Conservation (phyloP, 2,888 invertebrate genomes). For the Periphyllus acericola region DNA sequence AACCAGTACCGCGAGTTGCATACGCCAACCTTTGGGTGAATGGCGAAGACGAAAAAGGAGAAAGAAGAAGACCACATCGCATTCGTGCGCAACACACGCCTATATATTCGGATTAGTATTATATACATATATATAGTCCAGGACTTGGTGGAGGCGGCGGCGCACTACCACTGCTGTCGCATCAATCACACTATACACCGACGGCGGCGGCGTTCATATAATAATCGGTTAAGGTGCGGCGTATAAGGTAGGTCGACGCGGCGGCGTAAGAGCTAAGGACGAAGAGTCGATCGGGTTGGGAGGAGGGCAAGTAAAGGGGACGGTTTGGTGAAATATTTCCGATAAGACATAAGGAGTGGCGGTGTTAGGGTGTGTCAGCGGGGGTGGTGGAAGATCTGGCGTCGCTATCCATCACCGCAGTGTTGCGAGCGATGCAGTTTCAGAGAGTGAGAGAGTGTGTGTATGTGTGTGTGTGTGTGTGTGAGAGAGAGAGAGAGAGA, state of each 20-base stretch:
- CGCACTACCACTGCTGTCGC: slow-evolving; percentile 15
- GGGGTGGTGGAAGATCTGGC: slow-evolving; percentile 5
- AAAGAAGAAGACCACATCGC: too few relatives aligned
- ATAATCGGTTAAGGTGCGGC: slow-evolving; percentile 30
- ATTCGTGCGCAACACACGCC: too few relatives aligned
- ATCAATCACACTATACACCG: slow-evolving; percentile 48
- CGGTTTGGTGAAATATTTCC: slow-evolving; percentile 49
- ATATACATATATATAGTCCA: too few relatives aligned
- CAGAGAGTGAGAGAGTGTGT: background rate
- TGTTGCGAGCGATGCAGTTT: slow-evolving; percentile 34
- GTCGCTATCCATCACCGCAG: slow-evolving; percentile 46
- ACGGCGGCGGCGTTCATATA: background rate
- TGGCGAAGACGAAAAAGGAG: too few relatives aligned
- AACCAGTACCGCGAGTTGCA: too few relatives aligned
- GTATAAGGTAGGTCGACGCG: background rate
- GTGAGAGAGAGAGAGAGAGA: background rate
- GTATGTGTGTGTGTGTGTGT: background rate
- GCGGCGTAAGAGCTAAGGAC: background rate
- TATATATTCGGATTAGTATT: too few relatives aligned
- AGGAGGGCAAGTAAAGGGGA: background rate
- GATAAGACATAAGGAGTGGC: slow-evolving; percentile 34
- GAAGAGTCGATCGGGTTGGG: too few relatives aligned
- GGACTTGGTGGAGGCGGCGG: background rate
- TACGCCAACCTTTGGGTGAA: too few relatives aligned
- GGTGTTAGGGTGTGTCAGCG: background rate